A percentile compares a stretch with the other conserved stretches of the same genome.
Evolutionary conservation across 2,113 vertebrate species (phyloP).

Genomic region (Harpagus bidentatus): DNA sequence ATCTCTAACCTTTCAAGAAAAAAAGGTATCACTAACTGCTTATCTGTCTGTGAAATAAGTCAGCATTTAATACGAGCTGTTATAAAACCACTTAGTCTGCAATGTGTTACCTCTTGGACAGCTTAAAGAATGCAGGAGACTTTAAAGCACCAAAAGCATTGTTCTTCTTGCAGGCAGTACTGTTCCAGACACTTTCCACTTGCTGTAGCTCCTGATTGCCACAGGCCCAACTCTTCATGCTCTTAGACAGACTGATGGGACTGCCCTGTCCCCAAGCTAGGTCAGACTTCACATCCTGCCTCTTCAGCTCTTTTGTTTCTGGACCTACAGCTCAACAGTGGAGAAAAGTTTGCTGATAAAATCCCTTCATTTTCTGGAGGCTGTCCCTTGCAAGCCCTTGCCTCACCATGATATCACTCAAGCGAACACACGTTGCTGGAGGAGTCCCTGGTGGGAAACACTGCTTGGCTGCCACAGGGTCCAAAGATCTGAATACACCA

Average conservation of each 20-base stretch:
- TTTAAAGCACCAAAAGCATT: not conserved
- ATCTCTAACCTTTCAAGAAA: not conserved
- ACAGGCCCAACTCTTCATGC: fast-evolving
- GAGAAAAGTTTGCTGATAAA: not conserved
- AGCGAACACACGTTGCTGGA: fast-evolving
- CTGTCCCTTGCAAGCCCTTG: not conserved
- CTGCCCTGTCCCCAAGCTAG: not conserved
- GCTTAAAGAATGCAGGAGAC: not conserved
- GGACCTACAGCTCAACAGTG: not conserved
- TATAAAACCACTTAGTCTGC: not conserved
- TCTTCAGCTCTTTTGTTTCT: not conserved
- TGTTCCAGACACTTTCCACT: not conserved
- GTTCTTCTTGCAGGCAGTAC: not conserved
- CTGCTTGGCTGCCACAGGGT: not conserved
- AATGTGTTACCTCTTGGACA: not conserved
- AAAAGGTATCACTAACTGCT: not conserved
- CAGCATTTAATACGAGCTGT: not conserved
- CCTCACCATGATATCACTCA: not conserved
- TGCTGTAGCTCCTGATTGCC: not conserved
- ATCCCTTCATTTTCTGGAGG: not conserved
- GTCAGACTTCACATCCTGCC: not conserved
- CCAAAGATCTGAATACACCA: not conserved
- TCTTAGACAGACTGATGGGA: not conserved
- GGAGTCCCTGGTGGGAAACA: not conserved
- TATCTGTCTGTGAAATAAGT: not conserved